A percentile compares a stretch with the other conserved stretches of the same genome.
Evolutionary conservation across 2,113 vertebrate species (phyloP).

Genomic region (Desmodus rotundus): DNA sequence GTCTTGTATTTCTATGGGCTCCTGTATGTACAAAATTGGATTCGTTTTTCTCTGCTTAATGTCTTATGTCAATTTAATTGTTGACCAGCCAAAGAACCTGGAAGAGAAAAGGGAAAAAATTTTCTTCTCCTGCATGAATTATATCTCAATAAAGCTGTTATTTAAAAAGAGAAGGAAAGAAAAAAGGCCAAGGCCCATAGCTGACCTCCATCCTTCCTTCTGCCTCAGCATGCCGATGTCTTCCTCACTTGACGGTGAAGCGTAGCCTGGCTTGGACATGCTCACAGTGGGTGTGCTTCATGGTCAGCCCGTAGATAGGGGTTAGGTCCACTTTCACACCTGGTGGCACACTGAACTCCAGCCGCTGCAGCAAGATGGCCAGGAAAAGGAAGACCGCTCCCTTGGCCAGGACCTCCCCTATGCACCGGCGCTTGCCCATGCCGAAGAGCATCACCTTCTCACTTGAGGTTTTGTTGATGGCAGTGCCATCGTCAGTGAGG

Average conservation of each 20-base stretch:
- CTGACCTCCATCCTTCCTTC: too few relatives aligned
- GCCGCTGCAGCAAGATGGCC: conserved; percentile 87
- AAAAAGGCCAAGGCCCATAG: not conserved
- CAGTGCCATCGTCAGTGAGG: conserved; percentile 76
- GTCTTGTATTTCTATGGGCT: not conserved
- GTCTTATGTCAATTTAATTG: not conserved
- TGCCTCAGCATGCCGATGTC: not conserved
- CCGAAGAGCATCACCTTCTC: conserved; percentile 86
- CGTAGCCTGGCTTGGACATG: conserved; percentile 70
- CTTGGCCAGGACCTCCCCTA: conserved; percentile 84
- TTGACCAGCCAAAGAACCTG: not conserved
- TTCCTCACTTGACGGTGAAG: not conserved
- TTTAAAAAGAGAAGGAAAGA: not conserved
- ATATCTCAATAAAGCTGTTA: not conserved
- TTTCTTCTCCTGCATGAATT: not conserved
- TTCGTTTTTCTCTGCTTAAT: not conserved
- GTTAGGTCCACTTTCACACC: conserved; percentile 86
- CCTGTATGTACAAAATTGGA: not conserved
- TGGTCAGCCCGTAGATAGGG: conserved; percentile 89
- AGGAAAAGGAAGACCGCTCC: conserved; percentile 90
- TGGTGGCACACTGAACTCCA: conserved; percentile 80
- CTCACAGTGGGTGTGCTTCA: conserved; percentile 88
- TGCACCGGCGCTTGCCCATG: conserved; percentile 88
- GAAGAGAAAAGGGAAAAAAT: not conserved
- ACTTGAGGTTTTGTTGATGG: conserved; percentile 79